Evolutionary conservation across 2,888 invertebrate genomes (phyloP).

Genomic region (Deroplatys truncata): DNA sequence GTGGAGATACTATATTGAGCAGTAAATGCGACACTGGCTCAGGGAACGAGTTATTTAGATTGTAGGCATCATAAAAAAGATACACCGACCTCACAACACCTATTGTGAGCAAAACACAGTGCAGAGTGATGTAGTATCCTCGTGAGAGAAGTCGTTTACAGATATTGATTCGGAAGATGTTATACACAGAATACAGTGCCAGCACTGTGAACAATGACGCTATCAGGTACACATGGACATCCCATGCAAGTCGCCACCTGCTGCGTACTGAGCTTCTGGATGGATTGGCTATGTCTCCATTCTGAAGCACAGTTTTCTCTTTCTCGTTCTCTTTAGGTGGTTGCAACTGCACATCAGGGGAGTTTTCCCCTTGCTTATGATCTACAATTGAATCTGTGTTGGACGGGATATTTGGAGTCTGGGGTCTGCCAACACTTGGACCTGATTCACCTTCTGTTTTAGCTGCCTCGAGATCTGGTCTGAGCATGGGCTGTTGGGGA

Average conservation of each 20-base stretch:
- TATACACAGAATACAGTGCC: conserved; percentile 79
- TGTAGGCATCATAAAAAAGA: conserved; percentile 88
- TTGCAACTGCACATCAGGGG: conserved; percentile 42
- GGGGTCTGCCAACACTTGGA: conserved; percentile 33
- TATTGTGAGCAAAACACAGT: conserved; percentile 75
- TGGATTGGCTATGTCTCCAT: conserved; percentile 9
- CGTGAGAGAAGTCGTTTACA: conserved; percentile 82
- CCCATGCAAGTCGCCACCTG: conserved; percentile 80
- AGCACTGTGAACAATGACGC: conserved; percentile 80
- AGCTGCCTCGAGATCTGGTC: conserved; percentile 27
- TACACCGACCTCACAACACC: conserved; percentile 81
- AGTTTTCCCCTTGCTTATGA: conserved; percentile 35
- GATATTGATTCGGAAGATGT: conserved; percentile 80
- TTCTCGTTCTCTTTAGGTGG: conserved; percentile 37
- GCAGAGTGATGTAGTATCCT: conserved; percentile 82
- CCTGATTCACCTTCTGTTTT: conserved; percentile 26
- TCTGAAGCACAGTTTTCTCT: background rate
- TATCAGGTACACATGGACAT: conserved; percentile 83
- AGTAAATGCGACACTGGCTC: conserved; percentile 73
- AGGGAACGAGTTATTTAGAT: conserved; percentile 76
- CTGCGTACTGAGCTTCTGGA: conserved; percentile 18
- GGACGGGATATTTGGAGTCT: conserved; percentile 26
- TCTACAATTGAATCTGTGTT: conserved; percentile 31
- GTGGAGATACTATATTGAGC: conserved; percentile 79
- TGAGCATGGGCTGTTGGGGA: conserved; percentile 1